phyloP scores from a whole-genome alignment of 2,113 vertebrate genomes.

The Electrona antarctica region DNA sequence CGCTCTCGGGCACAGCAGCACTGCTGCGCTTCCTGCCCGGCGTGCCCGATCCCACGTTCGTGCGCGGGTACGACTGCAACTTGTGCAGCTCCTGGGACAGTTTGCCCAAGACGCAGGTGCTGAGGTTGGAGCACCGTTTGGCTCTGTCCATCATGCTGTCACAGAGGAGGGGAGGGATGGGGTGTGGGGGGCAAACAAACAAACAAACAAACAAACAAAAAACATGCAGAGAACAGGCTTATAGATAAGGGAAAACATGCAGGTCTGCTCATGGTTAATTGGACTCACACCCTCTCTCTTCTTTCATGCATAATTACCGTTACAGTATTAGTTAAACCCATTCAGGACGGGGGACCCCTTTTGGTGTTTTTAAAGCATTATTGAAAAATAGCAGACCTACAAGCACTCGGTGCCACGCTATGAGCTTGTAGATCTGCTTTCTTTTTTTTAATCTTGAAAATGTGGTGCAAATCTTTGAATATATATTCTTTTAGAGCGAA shows the following conservation, averaged over 20 bases:
- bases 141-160: constrained; percentile 88
- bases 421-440: too few species aligned
- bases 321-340: neutral
- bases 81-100: constrained; percentile 91
- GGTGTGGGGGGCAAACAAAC: too few species aligned
- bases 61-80: constrained; percentile 88
- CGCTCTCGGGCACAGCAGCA: constrained; percentile 72
- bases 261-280: neutral
- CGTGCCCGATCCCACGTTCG: constrained; percentile 88
- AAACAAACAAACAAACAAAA: constrained; percentile 65
- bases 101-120: constrained; percentile 89
- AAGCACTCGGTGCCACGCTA: too few species aligned
- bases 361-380: too few species aligned
- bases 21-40: constrained; percentile 88
- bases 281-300: neutral
- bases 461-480: too few species aligned
- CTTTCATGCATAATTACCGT: neutral
- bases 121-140: constrained; percentile 93
- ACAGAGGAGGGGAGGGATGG: constrained; percentile 44
- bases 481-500: too few species aligned
- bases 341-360: too few species aligned
- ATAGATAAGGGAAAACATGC: constrained; percentile 68
- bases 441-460: too few species aligned
- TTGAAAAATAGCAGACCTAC: too few species aligned
- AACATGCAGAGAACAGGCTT: constrained; percentile 84